phyloP scores from a whole-genome alignment of 2,113 vertebrate genomes.

The Microtus oregoni region DNA sequence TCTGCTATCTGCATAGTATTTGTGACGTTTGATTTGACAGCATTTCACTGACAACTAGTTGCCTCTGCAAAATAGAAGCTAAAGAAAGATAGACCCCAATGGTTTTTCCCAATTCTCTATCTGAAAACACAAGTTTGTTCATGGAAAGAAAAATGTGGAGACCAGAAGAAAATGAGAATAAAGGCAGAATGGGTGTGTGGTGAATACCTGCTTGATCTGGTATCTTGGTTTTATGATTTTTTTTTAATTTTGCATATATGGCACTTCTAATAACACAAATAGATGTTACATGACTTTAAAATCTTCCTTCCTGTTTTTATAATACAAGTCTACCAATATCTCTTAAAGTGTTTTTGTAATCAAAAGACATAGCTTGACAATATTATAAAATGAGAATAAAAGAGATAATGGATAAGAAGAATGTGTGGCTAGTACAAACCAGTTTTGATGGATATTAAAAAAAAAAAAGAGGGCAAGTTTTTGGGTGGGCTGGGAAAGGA shows the following conservation, averaged over 20 bases:
- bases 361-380: not conserved
- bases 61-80: not conserved
- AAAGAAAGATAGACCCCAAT: rapidly evolving
- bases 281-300: not conserved
- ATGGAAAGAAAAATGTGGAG: not conserved
- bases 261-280: not conserved
- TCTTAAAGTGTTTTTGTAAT: not conserved
- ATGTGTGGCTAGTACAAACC: not conserved
- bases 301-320: not conserved
- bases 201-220: not conserved
- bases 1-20: not conserved
- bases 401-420: not conserved
- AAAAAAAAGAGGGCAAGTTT: not conserved
- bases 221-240: not conserved
- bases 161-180: not conserved
- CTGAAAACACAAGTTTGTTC: not conserved
- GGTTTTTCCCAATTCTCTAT: not conserved
- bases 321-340: not conserved
- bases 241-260: not conserved
- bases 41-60: too few species aligned
- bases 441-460: not conserved
- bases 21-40: not conserved
- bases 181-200: not conserved
- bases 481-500: not conserved
- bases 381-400: not conserved